phyloP scores from a whole-genome alignment of 2,113 vertebrate species.

The Corydoras maculifer region DNA sequence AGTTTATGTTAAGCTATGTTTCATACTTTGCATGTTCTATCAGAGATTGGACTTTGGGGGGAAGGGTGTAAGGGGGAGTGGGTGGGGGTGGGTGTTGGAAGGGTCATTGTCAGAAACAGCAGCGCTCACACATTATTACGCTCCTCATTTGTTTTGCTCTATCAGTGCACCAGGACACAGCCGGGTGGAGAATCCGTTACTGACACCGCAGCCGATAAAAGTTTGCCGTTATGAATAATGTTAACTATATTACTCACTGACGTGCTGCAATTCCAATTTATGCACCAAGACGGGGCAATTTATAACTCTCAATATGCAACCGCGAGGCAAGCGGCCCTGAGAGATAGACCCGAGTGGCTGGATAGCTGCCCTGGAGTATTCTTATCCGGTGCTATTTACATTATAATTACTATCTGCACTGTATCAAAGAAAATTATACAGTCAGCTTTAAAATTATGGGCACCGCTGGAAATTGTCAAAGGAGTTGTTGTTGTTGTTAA shows the following conservation, averaged over 20 bases:
- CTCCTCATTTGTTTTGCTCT: conserved; percentile 60
- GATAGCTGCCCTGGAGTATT: neutral
- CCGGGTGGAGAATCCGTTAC: conserved; percentile 56
- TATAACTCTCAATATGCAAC: conserved; percentile 66
- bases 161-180: conserved; percentile 56
- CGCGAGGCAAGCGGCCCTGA: conserved; percentile 51
- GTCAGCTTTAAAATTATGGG: too few relatives aligned
- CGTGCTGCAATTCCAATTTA: conserved; percentile 66
- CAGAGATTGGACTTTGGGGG: conserved; percentile 18
- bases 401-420: too few relatives aligned
- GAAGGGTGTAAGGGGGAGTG: neutral
- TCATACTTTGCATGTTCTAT: conserved; percentile 38
- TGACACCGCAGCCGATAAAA: conserved; percentile 60
- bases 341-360: conserved; percentile 35
- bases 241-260: conserved; percentile 70
- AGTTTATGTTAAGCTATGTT: conserved; percentile 33
- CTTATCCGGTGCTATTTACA: too few relatives aligned
- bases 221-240: conserved; percentile 62
- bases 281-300: conserved; percentile 65
- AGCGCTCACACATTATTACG: conserved; percentile 45
- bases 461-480: too few relatives aligned
- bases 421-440: too few relatives aligned
- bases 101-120: conserved; percentile 14
- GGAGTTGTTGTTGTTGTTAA: too few relatives aligned
- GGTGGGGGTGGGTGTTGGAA: neutral